A percentile compares a stretch with the other conserved stretches of the same genome.
Conservation (phyloP, 2,888 invertebrate species). For the Hemithea aestivaria region DNA sequence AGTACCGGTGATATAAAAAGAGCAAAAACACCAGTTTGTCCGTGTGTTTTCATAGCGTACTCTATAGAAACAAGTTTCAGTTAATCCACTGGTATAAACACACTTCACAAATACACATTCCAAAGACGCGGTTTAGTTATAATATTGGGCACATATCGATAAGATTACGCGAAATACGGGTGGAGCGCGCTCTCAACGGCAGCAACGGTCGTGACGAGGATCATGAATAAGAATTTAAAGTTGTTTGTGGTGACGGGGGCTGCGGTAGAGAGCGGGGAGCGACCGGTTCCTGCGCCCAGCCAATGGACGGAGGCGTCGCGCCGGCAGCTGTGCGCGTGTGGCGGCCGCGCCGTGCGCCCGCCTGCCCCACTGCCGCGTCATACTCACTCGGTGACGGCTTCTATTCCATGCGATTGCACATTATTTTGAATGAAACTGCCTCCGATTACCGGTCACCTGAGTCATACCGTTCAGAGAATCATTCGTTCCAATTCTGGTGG, state of each 20-base stretch:
- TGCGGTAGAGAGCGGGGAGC: constrained; percentile 44
- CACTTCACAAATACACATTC: constrained; percentile 36
- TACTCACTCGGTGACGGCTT: constrained; percentile 53
- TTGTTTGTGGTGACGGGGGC: constrained; percentile 56
- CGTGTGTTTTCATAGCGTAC: constrained; percentile 65
- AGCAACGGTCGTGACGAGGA: constrained; percentile 71
- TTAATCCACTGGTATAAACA: constrained; percentile 20
- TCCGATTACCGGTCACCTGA: constrained; percentile 47
- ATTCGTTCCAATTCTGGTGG: constrained; percentile 29
- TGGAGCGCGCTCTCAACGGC: constrained; percentile 61
- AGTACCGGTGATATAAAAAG: constrained; percentile 69
- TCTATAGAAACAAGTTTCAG: constrained; percentile 29
- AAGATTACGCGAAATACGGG: constrained; percentile 75
- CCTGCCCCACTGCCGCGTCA: constrained; percentile 45
- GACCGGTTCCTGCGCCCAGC: constrained; percentile 66
- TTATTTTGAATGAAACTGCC: constrained; percentile 64
- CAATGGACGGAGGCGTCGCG: constrained; percentile 63
- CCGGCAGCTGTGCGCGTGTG: constrained; percentile 65
- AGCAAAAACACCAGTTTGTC: constrained; percentile 62
- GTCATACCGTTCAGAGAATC: constrained; percentile 46
- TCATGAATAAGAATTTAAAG: constrained; percentile 77
- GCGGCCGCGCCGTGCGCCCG: constrained; percentile 34
- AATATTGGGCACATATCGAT: constrained; percentile 66
- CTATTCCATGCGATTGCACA: constrained; percentile 55
- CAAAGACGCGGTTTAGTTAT: constrained; percentile 47